Conservation (phyloP, 2,797 vertebrate species). For the Hypotaenidia okinawae region DNA sequence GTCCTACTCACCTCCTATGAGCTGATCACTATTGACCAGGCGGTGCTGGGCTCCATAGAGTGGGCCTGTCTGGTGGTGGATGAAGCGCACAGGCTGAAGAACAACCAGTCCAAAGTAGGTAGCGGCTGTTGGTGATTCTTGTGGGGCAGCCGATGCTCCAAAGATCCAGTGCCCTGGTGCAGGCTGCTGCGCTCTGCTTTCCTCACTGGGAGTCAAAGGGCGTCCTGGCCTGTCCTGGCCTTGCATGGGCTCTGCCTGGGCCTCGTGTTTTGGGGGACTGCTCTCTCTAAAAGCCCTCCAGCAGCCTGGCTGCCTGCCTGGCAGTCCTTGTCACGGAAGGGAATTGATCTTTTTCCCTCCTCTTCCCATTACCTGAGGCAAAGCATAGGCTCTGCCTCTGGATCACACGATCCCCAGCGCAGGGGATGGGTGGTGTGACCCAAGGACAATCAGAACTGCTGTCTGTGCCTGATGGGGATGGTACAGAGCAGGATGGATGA, state of each 20-base stretch:
- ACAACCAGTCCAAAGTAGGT: constrained; percentile 97
- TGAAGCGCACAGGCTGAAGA: constrained; percentile 96
- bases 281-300: background rate
- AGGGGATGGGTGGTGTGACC: background rate
- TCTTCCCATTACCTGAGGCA: background rate
- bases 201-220: background rate
- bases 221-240: background rate
- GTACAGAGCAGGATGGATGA: background rate
- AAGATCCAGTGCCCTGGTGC: fast-evolving
- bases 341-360: background rate
- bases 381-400: background rate
- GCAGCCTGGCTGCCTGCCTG: background rate
- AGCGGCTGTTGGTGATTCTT: background rate
- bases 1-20: constrained; percentile 97
- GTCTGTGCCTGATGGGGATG: background rate
- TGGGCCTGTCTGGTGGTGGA: constrained; percentile 98
- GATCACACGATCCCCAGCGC: background rate
- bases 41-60: constrained; percentile 92
- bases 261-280: fast-evolving
- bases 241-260: background rate
- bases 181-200: fast-evolving
- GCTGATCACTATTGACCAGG: constrained; percentile 98
- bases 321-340: background rate
- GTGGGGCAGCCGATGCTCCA: background rate
- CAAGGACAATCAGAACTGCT: background rate